Percentiles rank a stretch among this genome's conserved stretches.
Conservation (phyloP, 2,888 invertebrate species). For the Cryptus armator region DNA sequence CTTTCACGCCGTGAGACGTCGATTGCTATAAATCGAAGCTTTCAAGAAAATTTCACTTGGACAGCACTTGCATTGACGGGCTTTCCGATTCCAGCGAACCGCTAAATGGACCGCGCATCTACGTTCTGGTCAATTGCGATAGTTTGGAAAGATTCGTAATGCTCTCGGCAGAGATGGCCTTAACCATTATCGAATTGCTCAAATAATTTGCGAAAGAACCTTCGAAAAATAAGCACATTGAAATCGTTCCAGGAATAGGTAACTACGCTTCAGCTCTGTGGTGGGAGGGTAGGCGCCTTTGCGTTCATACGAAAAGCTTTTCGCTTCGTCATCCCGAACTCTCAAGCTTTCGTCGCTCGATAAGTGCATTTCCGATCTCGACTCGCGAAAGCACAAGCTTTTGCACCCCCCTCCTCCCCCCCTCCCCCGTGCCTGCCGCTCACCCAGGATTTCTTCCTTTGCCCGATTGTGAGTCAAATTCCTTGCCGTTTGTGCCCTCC, state of each 20-base stretch:
- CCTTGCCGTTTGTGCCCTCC: background rate
- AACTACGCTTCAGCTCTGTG: constrained; percentile 45
- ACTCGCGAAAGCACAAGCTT: constrained; percentile 56
- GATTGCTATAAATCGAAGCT: background rate
- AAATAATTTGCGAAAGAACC: constrained; percentile 64
- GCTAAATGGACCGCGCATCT: background rate
- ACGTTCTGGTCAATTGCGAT: background rate
- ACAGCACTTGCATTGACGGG: constrained; percentile 32
- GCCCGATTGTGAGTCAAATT: constrained; percentile 64
- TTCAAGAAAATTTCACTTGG: constrained; percentile 17
- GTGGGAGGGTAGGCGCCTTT: background rate
- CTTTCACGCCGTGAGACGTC: background rate
- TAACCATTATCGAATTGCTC: constrained; percentile 58
- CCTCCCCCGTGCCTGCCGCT: constrained; percentile 42
- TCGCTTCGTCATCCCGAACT: constrained; percentile 63
- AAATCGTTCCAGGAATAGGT: constrained; percentile 65
- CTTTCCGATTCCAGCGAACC: constrained; percentile 26
- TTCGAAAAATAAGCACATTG: constrained; percentile 65
- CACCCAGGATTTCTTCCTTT: constrained; percentile 60
- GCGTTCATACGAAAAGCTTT: constrained; percentile 64
- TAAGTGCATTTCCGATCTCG: constrained; percentile 70
- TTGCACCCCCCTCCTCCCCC: too few relatives aligned
- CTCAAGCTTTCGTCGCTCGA: constrained; percentile 51
- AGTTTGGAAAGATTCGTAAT: constrained; percentile 42
- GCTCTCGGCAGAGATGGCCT: constrained; percentile 10